These are phyloP conservation scores for Kuschelorhynchus macadamiae DNA, from an alignment of 2,888 invertebrate species.

Conservation along the genomic window DNA sequence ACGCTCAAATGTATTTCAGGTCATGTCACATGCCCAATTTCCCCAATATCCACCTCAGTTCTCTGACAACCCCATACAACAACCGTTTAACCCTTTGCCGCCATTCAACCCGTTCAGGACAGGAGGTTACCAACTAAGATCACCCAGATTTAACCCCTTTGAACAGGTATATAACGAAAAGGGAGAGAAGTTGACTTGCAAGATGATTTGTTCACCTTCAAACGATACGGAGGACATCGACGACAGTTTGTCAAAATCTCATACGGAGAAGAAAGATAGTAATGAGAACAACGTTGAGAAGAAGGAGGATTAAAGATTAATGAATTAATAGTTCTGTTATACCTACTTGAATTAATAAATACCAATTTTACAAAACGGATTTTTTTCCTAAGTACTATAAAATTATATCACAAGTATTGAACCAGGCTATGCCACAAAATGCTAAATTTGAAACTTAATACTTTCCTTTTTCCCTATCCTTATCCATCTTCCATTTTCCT, in stretches of 20 bases:
- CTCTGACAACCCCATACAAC: conserved; percentile 1
- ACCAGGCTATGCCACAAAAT: no score
- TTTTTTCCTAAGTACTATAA: no score
- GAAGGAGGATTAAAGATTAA: conserved; percentile 19
- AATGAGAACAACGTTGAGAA: conserved; percentile 37
- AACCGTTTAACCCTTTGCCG: background rate
- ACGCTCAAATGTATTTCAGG: no score
- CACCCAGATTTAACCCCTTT: conserved; percentile 27
- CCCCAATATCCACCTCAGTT: conserved; percentile 28
- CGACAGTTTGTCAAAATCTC: background rate
- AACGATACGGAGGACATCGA: conserved; percentile 19
- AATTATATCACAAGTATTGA: no score
- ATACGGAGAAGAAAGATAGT: conserved; percentile 35
- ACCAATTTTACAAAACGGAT: no score
- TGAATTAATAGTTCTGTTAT: no score
- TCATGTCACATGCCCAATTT: conserved; percentile 23
- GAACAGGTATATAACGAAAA: conserved; percentile 37
- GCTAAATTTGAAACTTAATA: no score
- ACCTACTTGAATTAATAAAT: no score
- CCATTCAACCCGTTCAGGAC: conserved; percentile 11
- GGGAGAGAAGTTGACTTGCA: conserved; percentile 42
- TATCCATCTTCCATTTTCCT: no score
- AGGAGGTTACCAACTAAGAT: conserved; percentile 28
- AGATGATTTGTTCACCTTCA: conserved; percentile 39
- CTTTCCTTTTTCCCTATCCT: no score